These are phyloP conservation scores for Limonius californicus DNA, from an alignment of 1,140 invertebrate genomes.

Conservation along the genomic window DNA sequence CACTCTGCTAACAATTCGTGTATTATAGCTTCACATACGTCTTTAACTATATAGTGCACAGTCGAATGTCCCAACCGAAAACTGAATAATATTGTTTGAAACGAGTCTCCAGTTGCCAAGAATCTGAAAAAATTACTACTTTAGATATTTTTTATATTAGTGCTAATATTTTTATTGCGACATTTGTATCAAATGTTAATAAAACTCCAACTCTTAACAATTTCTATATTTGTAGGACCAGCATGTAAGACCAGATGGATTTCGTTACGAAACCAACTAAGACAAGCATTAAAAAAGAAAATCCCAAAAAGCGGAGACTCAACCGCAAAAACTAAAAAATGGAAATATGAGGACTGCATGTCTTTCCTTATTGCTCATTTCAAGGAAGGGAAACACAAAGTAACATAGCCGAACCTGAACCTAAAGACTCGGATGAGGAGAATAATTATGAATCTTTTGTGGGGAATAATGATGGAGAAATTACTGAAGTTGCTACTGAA, in stretches of 20 bases:
- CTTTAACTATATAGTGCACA: too few relatives aligned
- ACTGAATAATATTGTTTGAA: neutral
- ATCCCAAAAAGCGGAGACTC: neutral
- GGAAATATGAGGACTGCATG: too few relatives aligned
- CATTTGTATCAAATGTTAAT: neutral
- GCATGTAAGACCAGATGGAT: neutral
- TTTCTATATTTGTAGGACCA: neutral
- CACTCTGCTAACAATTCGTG: too few relatives aligned
- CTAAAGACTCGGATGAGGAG: too few relatives aligned
- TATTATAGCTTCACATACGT: too few relatives aligned
- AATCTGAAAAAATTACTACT: neutral
- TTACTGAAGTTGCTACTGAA: too few relatives aligned
- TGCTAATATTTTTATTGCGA: neutral
- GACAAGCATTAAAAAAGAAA: neutral
- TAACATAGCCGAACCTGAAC: neutral
- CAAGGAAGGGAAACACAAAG: neutral
- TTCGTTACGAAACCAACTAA: neutral
- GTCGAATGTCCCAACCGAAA: too few relatives aligned
- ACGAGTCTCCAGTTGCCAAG: too few relatives aligned
- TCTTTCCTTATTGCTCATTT: neutral
- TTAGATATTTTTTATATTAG: neutral
- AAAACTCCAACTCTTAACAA: neutral
- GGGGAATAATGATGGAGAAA: neutral
- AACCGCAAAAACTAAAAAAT: neutral
- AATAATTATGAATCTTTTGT: too few relatives aligned